These are phyloP conservation scores for Willowsia nigromaculata DNA, from an alignment of 2,888 invertebrate species.

Conservation along the genomic window DNA sequence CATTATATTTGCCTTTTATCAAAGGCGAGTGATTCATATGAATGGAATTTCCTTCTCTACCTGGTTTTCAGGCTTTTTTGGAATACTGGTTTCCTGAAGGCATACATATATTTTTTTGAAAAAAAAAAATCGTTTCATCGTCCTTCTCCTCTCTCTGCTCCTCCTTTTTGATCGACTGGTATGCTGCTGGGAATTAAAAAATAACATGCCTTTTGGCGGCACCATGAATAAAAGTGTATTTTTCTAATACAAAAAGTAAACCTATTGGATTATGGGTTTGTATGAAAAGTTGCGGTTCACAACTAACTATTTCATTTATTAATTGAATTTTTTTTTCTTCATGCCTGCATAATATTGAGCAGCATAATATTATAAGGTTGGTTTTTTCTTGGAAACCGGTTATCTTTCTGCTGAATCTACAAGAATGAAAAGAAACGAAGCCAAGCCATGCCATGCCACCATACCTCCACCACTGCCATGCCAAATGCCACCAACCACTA, in stretches of 20 bases:
- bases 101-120: too few species aligned
- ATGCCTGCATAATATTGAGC: neutral
- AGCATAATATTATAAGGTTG: neutral
- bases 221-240: neutral
- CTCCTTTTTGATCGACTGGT: neutral
- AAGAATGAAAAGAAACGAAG: neutral
- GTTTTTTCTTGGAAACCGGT: conserved; percentile 26
- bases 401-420: neutral
- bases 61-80: neutral
- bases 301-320: conserved; percentile 1
- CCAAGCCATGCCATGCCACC: neutral
- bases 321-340: conserved; percentile 46
- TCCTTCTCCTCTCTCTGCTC: neutral
- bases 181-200: neutral
- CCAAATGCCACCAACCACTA: too few species aligned
- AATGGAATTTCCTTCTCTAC: neutral
- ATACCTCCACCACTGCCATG: neutral
- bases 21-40: neutral
- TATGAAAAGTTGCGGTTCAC: neutral
- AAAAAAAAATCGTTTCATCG: too few species aligned
- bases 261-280: neutral
- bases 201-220: conserved; percentile 6
- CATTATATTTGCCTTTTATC: neutral
- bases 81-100: too few species aligned
- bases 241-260: neutral